These are phyloP conservation scores for Sitta europaea DNA, from an alignment of 2,113 vertebrate species.

Conservation along the genomic window DNA sequence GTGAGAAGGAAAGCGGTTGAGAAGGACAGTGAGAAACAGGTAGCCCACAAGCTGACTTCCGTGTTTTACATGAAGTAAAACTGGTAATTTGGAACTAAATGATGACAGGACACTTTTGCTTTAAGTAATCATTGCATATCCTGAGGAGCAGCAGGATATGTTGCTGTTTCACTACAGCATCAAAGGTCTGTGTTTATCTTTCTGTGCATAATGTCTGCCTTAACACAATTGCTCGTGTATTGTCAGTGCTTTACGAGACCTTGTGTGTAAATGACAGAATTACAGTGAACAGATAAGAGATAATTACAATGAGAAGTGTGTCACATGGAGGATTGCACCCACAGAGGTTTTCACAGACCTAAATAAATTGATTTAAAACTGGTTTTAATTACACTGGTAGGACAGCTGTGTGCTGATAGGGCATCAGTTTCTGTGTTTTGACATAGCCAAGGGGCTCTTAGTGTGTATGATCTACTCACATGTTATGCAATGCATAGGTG, in stretches of 20 bases:
- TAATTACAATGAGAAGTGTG: not conserved
- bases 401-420: not conserved
- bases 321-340: not conserved
- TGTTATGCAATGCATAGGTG: not conserved
- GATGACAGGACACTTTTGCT: not conserved
- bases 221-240: not conserved
- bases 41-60: not conserved
- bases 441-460: slow-evolving; percentile 1
- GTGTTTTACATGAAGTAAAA: not conserved
- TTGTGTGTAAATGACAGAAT: not conserved
- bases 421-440: slow-evolving; percentile 24
- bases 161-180: too few species aligned
- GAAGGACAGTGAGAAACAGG: not conserved
- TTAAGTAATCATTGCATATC: not conserved
- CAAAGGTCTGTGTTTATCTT: not conserved
- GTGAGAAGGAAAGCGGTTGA: not conserved
- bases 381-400: slow-evolving; percentile 13
- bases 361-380: slow-evolving; percentile 10
- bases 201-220: not conserved
- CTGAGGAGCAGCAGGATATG: not conserved
- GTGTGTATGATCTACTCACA: not conserved
- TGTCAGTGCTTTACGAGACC: not conserved
- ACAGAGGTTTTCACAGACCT: not conserved
- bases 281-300: not conserved
- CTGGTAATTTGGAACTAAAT: not conserved